Evolutionary conservation across 2,888 invertebrate species (phyloP).

Genomic region (Watsonalla binaria): DNA sequence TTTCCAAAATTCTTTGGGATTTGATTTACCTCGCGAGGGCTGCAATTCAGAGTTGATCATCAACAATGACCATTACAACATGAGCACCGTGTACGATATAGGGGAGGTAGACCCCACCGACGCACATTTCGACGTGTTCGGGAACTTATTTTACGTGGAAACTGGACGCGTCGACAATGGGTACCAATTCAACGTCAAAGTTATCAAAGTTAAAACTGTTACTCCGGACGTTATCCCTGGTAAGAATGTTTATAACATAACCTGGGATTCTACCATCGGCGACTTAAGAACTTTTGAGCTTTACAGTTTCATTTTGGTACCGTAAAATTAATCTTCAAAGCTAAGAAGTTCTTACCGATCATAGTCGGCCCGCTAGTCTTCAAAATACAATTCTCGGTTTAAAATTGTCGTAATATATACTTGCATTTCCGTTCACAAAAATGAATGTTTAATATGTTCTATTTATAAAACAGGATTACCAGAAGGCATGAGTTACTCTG

Average conservation of each 20-base stretch:
- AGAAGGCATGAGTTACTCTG: slow-evolving; percentile 51
- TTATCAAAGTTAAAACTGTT: slow-evolving; percentile 39
- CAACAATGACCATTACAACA: slow-evolving; percentile 46
- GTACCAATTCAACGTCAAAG: slow-evolving; percentile 46
- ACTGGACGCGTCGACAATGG: slow-evolving; percentile 39
- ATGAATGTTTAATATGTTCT: slow-evolving; percentile 3
- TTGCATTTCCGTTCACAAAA: too few relatives aligned
- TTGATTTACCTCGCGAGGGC: slow-evolving; percentile 44
- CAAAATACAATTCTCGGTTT: too few relatives aligned
- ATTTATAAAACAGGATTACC: slow-evolving; percentile 46
- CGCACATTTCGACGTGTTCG: slow-evolving; percentile 53
- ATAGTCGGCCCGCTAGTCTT: too few relatives aligned
- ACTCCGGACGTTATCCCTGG: slow-evolving; percentile 43
- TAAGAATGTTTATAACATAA: slow-evolving; percentile 21
- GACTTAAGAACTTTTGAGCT: too few relatives aligned
- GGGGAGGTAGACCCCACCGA: slow-evolving; percentile 50
- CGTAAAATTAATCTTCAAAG: too few relatives aligned
- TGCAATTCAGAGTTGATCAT: slow-evolving; percentile 50
- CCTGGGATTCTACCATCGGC: too few relatives aligned
- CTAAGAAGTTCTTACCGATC: too few relatives aligned
- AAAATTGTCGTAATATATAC: too few relatives aligned
- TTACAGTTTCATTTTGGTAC: too few relatives aligned
- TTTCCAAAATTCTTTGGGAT: slow-evolving; percentile 28
- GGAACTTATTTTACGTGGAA: slow-evolving; percentile 59
- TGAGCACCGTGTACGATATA: slow-evolving; percentile 38